Conservation (phyloP, 2,888 invertebrate species). For the Diarsia brunnea region DNA sequence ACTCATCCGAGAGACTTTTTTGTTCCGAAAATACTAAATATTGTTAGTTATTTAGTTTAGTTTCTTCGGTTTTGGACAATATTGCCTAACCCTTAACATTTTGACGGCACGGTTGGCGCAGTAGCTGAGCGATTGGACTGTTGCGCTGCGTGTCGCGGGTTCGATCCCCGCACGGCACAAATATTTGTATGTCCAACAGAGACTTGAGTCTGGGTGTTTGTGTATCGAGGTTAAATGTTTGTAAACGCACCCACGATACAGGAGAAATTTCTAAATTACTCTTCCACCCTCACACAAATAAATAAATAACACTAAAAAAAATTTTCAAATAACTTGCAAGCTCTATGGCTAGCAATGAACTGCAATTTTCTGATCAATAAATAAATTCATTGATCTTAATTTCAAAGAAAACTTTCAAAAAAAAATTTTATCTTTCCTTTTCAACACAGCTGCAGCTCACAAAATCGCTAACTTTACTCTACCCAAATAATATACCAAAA, state of each 20-base stretch:
- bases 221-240: too few species aligned
- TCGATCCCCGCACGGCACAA: too few species aligned
- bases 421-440: not conserved
- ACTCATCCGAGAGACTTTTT: not conserved
- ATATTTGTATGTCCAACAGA: too few species aligned
- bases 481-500: slow-evolving; percentile 45
- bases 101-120: too few species aligned
- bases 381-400: not conserved
- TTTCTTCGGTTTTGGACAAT: slow-evolving; percentile 13
- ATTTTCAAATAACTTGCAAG: slow-evolving; percentile 1
- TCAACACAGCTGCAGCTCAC: slow-evolving; percentile 40
- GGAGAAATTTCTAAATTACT: too few species aligned
- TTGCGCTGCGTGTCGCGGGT: too few species aligned
- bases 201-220: too few species aligned
- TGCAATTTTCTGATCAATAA: not conserved
- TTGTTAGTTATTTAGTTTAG: slow-evolving; percentile 5
- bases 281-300: too few species aligned
- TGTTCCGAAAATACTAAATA: not conserved
- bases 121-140: too few species aligned
- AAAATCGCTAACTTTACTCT: slow-evolving; percentile 52
- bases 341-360: slow-evolving; percentile 8
- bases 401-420: not conserved
- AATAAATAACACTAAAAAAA: not conserved
- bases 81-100: too few species aligned
- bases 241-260: too few species aligned